Conservation (phyloP, 2,888 invertebrate genomes). For the Acleris literana region DNA sequence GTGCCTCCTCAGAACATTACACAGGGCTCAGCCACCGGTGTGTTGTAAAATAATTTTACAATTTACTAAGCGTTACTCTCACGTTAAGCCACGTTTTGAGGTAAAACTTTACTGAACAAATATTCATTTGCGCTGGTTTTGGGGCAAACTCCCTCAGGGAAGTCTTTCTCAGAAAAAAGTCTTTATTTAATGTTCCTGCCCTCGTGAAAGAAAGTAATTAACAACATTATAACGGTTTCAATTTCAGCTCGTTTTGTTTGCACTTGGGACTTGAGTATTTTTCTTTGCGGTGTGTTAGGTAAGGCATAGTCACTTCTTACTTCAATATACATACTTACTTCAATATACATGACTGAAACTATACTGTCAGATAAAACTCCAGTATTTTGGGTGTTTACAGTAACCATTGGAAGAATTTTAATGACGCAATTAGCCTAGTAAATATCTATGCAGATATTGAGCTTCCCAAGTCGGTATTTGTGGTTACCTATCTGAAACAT, state of each 20-base stretch:
- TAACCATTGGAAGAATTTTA: too few species aligned
- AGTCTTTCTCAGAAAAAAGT: constrained; percentile 16
- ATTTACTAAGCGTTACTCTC: constrained; percentile 14
- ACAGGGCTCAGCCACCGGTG: constrained; percentile 4
- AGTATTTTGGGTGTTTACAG: too few species aligned
- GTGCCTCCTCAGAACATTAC: constrained; percentile 5
- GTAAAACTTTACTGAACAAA: constrained; percentile 14
- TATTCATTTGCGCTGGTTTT: background rate
- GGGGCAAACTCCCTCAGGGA: constrained; percentile 16
- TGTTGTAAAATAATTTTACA: constrained; percentile 20
- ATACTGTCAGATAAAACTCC: too few species aligned
- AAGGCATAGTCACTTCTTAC: background rate
- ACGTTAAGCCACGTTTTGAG: constrained; percentile 3
- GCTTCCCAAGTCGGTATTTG: too few species aligned
- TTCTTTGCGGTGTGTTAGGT: background rate
- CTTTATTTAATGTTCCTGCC: constrained; percentile 23
- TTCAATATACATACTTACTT: background rate
- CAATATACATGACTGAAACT: background rate
- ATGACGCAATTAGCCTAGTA: too few species aligned
- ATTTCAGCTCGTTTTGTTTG: constrained; percentile 22
- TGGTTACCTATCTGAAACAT: too few species aligned
- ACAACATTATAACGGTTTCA: constrained; percentile 28
- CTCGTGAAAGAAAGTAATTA: constrained; percentile 30
- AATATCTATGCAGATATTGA: too few species aligned
- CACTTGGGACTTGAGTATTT: constrained; percentile 13